Evolutionary conservation across 2,113 vertebrate species (phyloP).

Genomic region (Gavialis gangeticus): DNA sequence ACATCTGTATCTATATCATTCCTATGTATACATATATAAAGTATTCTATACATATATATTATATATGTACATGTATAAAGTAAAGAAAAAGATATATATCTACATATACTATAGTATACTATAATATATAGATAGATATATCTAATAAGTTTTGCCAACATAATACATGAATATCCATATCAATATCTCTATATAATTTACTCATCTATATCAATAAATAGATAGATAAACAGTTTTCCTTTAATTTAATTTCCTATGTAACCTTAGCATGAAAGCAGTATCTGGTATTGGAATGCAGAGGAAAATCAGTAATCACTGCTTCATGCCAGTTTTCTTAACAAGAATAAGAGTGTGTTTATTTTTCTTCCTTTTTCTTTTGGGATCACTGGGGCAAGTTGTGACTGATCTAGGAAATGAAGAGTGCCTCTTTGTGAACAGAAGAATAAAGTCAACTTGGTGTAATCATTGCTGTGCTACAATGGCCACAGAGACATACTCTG

Average conservation of each 20-base stretch:
- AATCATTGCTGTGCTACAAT: background rate
- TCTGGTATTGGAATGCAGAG: background rate
- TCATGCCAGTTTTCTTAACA: background rate
- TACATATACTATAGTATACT: no score
- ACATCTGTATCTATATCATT: background rate
- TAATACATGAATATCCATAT: no score
- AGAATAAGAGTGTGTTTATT: constrained; percentile 13
- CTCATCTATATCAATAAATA: no score
- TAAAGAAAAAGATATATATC: no score
- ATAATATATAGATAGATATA: no score
- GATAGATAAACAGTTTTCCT: background rate
- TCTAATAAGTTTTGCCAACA: no score
- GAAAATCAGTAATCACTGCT: background rate
- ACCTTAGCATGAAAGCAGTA: background rate
- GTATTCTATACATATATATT: background rate
- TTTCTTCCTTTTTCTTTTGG: constrained; percentile 1
- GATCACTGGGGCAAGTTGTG: constrained; percentile 27
- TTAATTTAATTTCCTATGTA: background rate
- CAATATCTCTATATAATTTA: no score
- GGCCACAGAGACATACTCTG: background rate
- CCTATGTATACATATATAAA: no score
- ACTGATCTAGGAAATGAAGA: constrained; percentile 21
- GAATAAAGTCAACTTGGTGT: background rate
- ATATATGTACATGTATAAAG: background rate
- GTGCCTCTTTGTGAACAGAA: constrained; percentile 24